These are phyloP conservation scores for Albula goreensis DNA, from an alignment of 2,113 vertebrate species.

Conservation along the genomic window DNA sequence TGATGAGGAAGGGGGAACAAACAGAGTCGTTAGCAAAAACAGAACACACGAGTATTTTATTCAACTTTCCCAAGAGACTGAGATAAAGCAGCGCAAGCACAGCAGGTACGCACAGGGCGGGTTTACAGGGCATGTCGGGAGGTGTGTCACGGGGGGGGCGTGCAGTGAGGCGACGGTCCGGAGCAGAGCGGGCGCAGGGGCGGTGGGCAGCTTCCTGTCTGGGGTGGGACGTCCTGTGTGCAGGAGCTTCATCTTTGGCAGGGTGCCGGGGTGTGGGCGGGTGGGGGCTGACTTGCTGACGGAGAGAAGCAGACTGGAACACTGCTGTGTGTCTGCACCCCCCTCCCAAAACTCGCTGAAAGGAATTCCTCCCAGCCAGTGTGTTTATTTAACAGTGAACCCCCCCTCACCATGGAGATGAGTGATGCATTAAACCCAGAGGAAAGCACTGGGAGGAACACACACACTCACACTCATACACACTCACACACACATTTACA, in stretches of 20 bases:
- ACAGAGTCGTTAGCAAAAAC: not conserved
- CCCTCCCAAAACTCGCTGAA: slow-evolving; percentile 24
- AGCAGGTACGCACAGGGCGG: not conserved
- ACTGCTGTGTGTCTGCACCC: slow-evolving; percentile 23
- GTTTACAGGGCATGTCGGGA: too few relatives aligned
- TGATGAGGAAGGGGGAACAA: not conserved
- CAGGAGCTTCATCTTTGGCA: slow-evolving; percentile 13
- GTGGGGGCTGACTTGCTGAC: slow-evolving; percentile 28
- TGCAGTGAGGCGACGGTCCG: slow-evolving; percentile 19
- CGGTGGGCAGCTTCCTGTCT: not conserved
- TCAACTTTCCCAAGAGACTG: not conserved
- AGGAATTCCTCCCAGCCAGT: slow-evolving; percentile 50
- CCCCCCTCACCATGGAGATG: slow-evolving; percentile 43
- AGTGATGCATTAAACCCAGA: slow-evolving; percentile 50
- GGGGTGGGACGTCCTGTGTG: slow-evolving; percentile 1
- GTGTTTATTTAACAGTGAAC: slow-evolving; percentile 51
- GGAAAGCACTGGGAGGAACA: slow-evolving; percentile 43
- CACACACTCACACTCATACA: slow-evolving; percentile 23
- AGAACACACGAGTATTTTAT: not conserved
- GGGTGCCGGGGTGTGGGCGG: not conserved
- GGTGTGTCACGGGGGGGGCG: slow-evolving; percentile 26
- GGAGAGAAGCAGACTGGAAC: slow-evolving; percentile 5
- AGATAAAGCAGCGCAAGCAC: not conserved
- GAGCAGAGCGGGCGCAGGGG: not conserved
- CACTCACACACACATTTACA: slow-evolving; percentile 4